These are phyloP conservation scores for Cantharis rustica DNA, from an alignment of 2,888 invertebrate genomes.

Conservation along the genomic window DNA sequence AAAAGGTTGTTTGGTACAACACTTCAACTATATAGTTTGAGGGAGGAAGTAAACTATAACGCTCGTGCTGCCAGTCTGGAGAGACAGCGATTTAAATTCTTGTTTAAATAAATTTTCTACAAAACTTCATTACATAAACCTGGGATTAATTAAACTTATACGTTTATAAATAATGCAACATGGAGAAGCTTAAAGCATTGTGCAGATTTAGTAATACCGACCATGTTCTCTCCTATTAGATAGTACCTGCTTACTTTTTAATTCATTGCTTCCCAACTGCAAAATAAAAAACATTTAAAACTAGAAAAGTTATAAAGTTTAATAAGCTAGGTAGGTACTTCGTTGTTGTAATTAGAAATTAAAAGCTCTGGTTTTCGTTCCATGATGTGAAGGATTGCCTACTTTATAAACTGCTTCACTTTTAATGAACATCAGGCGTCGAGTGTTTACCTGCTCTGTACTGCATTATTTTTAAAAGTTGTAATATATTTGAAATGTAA, in stretches of 20 bases:
- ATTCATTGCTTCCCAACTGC: neutral
- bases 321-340: neutral
- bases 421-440: neutral
- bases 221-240: neutral
- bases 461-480: too few relatives aligned
- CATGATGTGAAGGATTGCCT: neutral
- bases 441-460: neutral
- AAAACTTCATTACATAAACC: neutral
- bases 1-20: neutral
- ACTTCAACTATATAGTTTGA: neutral
- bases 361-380: neutral
- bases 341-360: neutral
- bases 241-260: neutral
- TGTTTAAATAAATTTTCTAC: neutral
- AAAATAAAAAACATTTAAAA: neutral
- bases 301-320: neutral
- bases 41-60: neutral
- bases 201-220: neutral
- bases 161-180: neutral
- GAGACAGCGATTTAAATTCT: neutral
- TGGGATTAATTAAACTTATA: neutral
- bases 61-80: neutral
- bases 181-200: neutral
- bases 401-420: neutral
- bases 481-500: neutral